These are phyloP conservation scores for Andrena bucephala DNA, from an alignment of 2,888 invertebrate species.

Conservation along the genomic window DNA sequence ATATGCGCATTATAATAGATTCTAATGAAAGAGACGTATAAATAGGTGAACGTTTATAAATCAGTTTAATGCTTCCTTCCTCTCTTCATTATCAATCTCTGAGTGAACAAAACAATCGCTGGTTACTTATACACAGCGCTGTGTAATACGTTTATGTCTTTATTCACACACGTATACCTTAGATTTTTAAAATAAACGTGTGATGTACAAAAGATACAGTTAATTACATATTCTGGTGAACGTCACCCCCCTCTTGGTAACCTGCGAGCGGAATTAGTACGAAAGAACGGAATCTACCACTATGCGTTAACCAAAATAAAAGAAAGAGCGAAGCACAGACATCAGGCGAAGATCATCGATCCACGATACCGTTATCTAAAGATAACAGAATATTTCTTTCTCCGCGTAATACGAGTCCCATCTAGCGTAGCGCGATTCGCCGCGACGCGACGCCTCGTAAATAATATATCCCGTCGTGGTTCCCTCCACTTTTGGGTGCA, in stretches of 20 bases:
- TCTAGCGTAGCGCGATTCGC: neutral
- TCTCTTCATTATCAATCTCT: neutral
- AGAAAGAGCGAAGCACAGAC: neutral
- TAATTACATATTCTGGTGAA: neutral
- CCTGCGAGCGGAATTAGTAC: neutral
- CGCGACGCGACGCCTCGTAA: neutral
- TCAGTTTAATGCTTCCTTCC: neutral
- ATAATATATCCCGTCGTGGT: neutral
- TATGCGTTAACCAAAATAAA: neutral
- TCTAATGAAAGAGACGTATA: neutral
- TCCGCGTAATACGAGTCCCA: neutral
- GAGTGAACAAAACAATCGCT: neutral
- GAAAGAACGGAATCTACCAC: neutral
- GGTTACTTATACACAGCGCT: neutral
- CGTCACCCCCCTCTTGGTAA: neutral
- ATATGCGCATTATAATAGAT: neutral
- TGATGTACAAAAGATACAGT: constrained; percentile 20
- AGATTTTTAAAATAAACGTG: neutral
- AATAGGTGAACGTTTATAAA: neutral
- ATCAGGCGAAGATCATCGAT: constrained; percentile 16
- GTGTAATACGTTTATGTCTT: neutral
- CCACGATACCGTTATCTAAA: constrained; percentile 28
- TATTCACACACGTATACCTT: neutral
- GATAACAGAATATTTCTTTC: constrained; percentile 29
- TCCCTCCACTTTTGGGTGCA: neutral